These are phyloP conservation scores for Alaudala cheleensis DNA, from an alignment of 2,113 vertebrate genomes.

Conservation along the genomic window DNA sequence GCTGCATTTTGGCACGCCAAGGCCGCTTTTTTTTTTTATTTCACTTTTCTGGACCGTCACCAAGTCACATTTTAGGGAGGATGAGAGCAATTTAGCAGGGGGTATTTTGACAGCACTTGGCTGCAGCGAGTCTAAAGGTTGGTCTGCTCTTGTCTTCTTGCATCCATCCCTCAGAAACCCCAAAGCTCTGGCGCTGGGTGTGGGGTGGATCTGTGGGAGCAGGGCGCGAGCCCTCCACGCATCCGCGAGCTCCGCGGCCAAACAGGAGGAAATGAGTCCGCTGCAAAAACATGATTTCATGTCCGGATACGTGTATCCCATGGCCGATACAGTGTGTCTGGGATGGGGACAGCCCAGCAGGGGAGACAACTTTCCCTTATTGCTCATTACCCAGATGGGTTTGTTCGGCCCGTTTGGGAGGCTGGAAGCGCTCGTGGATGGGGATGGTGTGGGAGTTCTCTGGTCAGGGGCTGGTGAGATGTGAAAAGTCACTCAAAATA, in stretches of 20 bases:
- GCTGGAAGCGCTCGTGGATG: not conserved
- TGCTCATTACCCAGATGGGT: not conserved
- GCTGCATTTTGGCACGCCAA: not conserved
- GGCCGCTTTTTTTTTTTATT: not conserved
- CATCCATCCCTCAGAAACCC: rapidly evolving
- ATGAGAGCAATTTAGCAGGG: rapidly evolving
- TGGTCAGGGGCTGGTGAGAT: not conserved
- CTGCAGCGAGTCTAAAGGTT: not conserved
- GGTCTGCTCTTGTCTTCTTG: not conserved
- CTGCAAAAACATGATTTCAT: slow-evolving; percentile 46
- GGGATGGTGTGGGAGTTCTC: not conserved
- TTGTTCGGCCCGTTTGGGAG: rapidly evolving
- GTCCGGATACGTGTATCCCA: not conserved
- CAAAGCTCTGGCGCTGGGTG: not conserved
- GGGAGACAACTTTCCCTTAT: not conserved
- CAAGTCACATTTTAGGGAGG: not conserved
- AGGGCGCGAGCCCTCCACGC: not conserved
- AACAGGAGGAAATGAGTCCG: not conserved
- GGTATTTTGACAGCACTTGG: not conserved
- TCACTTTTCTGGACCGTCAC: not conserved
- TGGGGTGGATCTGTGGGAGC: not conserved
- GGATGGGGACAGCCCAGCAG: not conserved
- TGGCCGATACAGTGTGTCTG: not conserved
- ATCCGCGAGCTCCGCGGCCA: rapidly evolving
- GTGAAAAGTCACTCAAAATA: not conserved